Percentiles rank a stretch among this genome's conserved stretches.
phyloP scores from a whole-genome alignment of 2,888 invertebrate genomes.

The Dyspetes luteomarginatus region DNA sequence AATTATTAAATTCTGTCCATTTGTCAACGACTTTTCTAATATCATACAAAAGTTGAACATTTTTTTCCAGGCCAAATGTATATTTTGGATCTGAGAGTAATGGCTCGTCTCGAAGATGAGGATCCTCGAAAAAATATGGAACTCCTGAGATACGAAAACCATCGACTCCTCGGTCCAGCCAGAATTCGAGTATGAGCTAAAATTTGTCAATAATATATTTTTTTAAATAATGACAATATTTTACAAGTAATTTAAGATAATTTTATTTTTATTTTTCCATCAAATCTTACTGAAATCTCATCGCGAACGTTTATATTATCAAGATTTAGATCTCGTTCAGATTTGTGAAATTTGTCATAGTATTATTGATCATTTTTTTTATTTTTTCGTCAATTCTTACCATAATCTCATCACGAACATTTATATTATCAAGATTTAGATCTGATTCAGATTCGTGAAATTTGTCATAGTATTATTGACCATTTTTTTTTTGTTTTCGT shows the following conservation, averaged over 20 bases:
- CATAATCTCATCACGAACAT: slow-evolving; percentile 82
- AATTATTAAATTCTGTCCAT: slow-evolving; percentile 71
- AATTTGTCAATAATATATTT: too few species aligned
- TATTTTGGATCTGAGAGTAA: slow-evolving; percentile 13
- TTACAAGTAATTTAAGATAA: too few species aligned
- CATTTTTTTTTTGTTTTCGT: too few species aligned
- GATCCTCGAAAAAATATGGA: slow-evolving; percentile 73
- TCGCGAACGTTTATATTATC: slow-evolving; percentile 87
- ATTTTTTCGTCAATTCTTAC: not conserved
- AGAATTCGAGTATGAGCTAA: slow-evolving; percentile 74
- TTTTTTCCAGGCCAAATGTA: slow-evolving; percentile 66
- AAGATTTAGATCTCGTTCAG: slow-evolving; percentile 93
- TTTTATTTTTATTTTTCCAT: too few species aligned
- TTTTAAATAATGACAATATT: too few species aligned
- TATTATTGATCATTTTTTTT: slow-evolving; percentile 88
- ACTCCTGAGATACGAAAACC: slow-evolving; percentile 74
- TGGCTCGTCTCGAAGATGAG: slow-evolving; percentile 65
- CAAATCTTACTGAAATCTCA: too few species aligned
- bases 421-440: slow-evolving; percentile 90
- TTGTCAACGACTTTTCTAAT: slow-evolving; percentile 72
- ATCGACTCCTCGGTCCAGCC: slow-evolving; percentile 74
- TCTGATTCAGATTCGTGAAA: slow-evolving; percentile 91
- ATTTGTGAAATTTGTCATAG: slow-evolving; percentile 90
- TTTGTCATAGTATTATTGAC: slow-evolving; percentile 92
- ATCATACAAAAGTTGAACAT: slow-evolving; percentile 67